Evolutionary conservation across 2,888 invertebrate species (phyloP).

Genomic region (Euclidia mi): DNA sequence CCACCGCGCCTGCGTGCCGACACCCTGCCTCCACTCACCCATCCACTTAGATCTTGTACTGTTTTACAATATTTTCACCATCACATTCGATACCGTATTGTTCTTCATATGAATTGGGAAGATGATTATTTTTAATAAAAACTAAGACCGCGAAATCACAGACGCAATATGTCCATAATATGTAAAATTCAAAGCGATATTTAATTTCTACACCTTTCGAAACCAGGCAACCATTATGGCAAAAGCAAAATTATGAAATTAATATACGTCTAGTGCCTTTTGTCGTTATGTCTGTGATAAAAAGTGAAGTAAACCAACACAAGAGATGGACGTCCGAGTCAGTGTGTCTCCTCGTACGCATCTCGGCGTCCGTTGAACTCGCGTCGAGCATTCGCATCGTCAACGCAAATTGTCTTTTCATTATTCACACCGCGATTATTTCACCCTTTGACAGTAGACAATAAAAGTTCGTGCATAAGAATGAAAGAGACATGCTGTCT

Average conservation of each 20-base stretch:
- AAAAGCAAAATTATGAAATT: too few species aligned
- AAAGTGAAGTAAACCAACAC: conserved; percentile 23
- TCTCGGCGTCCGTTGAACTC: conserved; percentile 78
- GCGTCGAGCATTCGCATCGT: conserved; percentile 76
- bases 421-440: conserved; percentile 86
- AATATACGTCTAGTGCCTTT: neutral
- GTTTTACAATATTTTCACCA: conserved; percentile 27
- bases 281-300: neutral
- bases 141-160: too few species aligned
- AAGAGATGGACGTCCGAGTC: conserved; percentile 42
- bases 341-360: conserved; percentile 60
- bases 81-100: neutral
- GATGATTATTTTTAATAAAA: neutral
- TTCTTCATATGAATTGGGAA: neutral
- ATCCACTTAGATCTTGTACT: conserved; percentile 64
- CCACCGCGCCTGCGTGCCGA: conserved; percentile 77
- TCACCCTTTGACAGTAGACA: conserved; percentile 75
- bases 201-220: too few species aligned
- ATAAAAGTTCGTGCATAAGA: conserved; percentile 56
- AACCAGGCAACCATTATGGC: too few species aligned
- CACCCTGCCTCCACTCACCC: conserved; percentile 65
- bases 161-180: too few species aligned
- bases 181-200: too few species aligned
- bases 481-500: conserved; percentile 37
- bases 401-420: conserved; percentile 86